phyloP scores from a whole-genome alignment of 2,888 invertebrate genomes.

The Aricia artaxerxes region DNA sequence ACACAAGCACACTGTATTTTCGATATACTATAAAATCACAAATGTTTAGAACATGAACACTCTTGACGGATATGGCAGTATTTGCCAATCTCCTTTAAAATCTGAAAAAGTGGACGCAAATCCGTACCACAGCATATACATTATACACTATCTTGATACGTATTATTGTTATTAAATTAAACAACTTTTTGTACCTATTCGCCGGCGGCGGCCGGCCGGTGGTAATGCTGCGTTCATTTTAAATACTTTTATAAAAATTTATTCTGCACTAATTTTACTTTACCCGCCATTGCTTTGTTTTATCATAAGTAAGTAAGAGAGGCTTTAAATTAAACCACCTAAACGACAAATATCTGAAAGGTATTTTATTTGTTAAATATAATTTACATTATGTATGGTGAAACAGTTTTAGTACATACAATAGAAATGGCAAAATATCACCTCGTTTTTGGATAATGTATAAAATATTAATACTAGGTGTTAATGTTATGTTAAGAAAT shows the following conservation, averaged over 20 bases:
- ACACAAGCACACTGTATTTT: neutral
- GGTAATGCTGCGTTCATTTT: neutral
- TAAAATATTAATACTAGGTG: constrained; percentile 77
- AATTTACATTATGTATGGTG: constrained; percentile 42
- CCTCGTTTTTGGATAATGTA: constrained; percentile 74
- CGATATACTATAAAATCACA: neutral
- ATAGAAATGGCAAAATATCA: constrained; percentile 59
- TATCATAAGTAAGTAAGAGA: constrained; percentile 43
- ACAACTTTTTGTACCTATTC: too few species aligned
- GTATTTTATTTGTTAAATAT: constrained; percentile 36
- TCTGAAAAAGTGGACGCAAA: too few species aligned
- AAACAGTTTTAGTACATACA: constrained; percentile 53
- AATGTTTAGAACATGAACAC: neutral
- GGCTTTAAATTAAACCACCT: constrained; percentile 66
- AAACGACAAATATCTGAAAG: constrained; percentile 38
- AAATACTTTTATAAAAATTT: neutral
- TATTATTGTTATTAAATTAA: too few species aligned
- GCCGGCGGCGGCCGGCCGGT: too few species aligned
- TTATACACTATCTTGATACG: too few species aligned
- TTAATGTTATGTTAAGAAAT: constrained; percentile 77
- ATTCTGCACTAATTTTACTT: constrained; percentile 8
- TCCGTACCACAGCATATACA: too few species aligned
- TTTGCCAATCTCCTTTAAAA: neutral
- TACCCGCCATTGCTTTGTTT: constrained; percentile 10
- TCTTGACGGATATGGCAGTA: neutral